These are phyloP conservation scores for Ormyrus nitidulus DNA, from an alignment of 2,888 invertebrate genomes.

Conservation along the genomic window DNA sequence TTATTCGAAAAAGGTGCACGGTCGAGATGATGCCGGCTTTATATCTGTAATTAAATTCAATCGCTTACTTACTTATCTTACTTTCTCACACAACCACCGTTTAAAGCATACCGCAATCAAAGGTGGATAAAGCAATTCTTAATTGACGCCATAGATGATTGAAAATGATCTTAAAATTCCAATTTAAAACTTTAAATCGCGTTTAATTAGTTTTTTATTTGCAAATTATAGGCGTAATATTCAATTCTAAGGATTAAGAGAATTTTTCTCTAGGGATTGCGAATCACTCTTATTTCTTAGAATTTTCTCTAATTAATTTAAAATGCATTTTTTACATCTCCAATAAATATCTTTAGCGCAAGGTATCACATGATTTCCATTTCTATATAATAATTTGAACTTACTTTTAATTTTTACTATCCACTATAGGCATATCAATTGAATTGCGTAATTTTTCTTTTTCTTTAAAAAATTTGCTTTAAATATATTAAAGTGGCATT, in stretches of 20 bases:
- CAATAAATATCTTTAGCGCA: not conserved
- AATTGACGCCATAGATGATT: constrained; percentile 57
- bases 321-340: not conserved
- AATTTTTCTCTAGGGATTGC: not conserved
- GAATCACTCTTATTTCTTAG: too few species aligned
- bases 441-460: not conserved
- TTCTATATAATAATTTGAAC: not conserved
- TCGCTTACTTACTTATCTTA: constrained; percentile 55
- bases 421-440: too few species aligned
- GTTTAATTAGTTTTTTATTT: constrained; percentile 4
- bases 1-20: constrained; percentile 49
- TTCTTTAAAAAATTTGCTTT: constrained; percentile 16
- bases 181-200: not conserved
- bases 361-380: not conserved
- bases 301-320: too few species aligned
- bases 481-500: not conserved
- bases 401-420: too few species aligned
- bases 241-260: not conserved
- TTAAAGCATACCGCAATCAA: constrained; percentile 49
- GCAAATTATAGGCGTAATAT: not conserved
- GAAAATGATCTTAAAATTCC: constrained; percentile 48
- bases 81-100: constrained; percentile 21
- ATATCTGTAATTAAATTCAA: constrained; percentile 65
- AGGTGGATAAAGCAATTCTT: constrained; percentile 52
- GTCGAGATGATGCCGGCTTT: constrained; percentile 39